Base-by-base conservation (phyloP, 1,140 invertebrate species). In the Sarcophaga peregrina region DNA sequence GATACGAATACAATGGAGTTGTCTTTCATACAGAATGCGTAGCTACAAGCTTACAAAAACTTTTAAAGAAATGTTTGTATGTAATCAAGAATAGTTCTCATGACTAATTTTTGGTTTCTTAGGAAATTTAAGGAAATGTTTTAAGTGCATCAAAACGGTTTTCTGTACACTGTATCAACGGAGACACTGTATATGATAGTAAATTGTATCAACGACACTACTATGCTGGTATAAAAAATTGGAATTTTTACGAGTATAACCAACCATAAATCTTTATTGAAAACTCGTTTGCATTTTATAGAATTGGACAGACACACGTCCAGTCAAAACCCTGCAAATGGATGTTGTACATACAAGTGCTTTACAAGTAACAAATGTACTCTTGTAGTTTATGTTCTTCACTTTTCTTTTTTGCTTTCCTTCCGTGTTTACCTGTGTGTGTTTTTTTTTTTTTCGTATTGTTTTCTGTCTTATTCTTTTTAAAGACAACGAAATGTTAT, bases 261-360 rank as follows among this genome's bases (percentile, higher is more conserved):
- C n/a, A 47, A 13, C 74, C 74, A 76, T 76, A 76, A 76, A 76
- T 76, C 74, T 76, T 76, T 76, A 76, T 76, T 76, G 74, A 47
- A 76, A 76, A 76, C 46, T 76, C 74, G 74, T 76, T 76, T 76
- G 74, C 74, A 76, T 76, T 76, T 76, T 76, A 58, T n/a, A 58
- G n/a, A 58, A 58, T n/a, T n/a, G 54, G 13, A 58, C n/a, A 15
- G 54, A 13, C 11, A 58, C 5, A n/a, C 13, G 54, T 58, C 15
- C 54, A 13, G 54, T n/a, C 54, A 58, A n/a, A 15, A 58, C 54
- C n/a, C n/a, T n/a, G 54, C 15, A 58, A 58, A 58, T 58, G 54
- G n/a, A n/a, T 58, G 54, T 13, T 58, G 54, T 58, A n/a, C 54
- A 58, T 15, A 58, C 54, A 58, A 58, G 13, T n/a, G 54, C 54